A percentile compares a stretch with the other conserved stretches of the same genome.
phyloP scores from a whole-genome alignment of 2,113 vertebrate genomes.

The Scalopus aquaticus region DNA sequence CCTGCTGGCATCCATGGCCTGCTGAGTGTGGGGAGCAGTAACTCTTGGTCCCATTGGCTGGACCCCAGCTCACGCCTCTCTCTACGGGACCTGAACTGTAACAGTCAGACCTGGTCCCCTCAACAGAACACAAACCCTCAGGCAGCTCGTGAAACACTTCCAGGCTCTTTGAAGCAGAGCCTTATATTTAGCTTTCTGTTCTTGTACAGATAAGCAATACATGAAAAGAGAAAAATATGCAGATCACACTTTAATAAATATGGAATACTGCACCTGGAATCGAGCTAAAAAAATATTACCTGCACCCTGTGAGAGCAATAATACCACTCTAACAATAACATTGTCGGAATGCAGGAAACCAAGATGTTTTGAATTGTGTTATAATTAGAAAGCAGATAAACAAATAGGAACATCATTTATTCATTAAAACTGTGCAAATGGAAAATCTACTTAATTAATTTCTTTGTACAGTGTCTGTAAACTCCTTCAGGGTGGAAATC shows the following conservation, averaged over 20 bases:
- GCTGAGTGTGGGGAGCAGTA: no score
- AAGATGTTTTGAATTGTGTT: slow-evolving; percentile 77
- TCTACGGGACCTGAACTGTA: neutral
- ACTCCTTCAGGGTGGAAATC: slow-evolving; percentile 70
- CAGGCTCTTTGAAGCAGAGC: neutral
- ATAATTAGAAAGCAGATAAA: slow-evolving; percentile 82
- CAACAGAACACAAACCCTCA: neutral
- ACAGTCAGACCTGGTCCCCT: neutral
- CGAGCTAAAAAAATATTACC: slow-evolving; percentile 72
- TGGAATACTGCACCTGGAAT: slow-evolving; percentile 76
- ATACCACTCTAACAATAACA: slow-evolving; percentile 62
- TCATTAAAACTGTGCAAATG: slow-evolving; percentile 81
- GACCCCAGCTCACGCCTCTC: neutral
- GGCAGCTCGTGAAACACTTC: neutral
- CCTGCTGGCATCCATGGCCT: neutral
- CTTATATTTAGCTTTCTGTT: slow-evolving; percentile 64
- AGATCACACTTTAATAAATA: slow-evolving; percentile 77
- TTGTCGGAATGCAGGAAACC: slow-evolving; percentile 56
- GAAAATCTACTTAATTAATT: slow-evolving; percentile 82
- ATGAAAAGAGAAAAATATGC: slow-evolving; percentile 68
- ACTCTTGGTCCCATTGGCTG: neutral
- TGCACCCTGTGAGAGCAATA: slow-evolving; percentile 59
- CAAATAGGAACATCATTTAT: slow-evolving; percentile 81
- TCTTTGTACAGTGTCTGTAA: slow-evolving; percentile 78
- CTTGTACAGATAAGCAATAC: slow-evolving; percentile 61